Conservation (phyloP, 64 coral and sea anemone genomes). For the Porites australiensis region DNA sequence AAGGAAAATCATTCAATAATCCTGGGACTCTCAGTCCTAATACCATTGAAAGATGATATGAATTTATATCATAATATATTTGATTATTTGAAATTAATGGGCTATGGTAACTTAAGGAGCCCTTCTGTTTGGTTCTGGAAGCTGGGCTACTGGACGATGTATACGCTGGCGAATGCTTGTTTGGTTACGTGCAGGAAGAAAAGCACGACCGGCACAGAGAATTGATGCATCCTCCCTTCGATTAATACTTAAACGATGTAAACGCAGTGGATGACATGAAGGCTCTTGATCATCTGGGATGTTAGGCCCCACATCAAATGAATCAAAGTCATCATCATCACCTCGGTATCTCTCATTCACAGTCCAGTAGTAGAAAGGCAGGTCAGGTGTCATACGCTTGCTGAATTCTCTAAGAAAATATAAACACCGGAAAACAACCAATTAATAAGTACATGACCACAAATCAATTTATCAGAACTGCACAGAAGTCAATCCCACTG, state of each 20-base stretch:
- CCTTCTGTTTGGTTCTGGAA: constrained; percentile 34
- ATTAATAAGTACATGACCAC: neutral
- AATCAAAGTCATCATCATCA: constrained; percentile 6
- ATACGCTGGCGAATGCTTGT: constrained; percentile 63
- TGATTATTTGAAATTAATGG: too few relatives aligned
- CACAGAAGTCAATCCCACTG: too few relatives aligned
- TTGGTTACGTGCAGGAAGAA: constrained; percentile 80
- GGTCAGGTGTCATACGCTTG: constrained; percentile 64
- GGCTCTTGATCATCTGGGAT: constrained; percentile 47
- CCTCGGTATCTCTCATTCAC: constrained; percentile 58
- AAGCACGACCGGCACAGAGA: constrained; percentile 47
- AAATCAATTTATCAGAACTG: too few relatives aligned
- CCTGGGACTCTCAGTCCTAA: too few relatives aligned
- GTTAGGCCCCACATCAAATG: constrained; percentile 44
- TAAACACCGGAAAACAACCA: neutral
- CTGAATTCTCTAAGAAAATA: constrained; percentile 60
- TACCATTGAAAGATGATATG: too few relatives aligned
- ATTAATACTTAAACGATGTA: constrained; percentile 62
- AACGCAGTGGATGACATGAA: constrained; percentile 35
- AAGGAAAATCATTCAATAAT: too few relatives aligned
- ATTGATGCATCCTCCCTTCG: constrained; percentile 73
- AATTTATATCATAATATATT: too few relatives aligned
- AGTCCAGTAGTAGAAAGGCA: constrained; percentile 83
- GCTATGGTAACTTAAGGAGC: too few relatives aligned
- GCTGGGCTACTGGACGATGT: constrained; percentile 33